Evolutionary conservation across 2,797 vertebrate genomes (phyloP), one percentile per base, ranked within the genome.

Genomic region (Phrynocephalus guinanensis): DNA sequence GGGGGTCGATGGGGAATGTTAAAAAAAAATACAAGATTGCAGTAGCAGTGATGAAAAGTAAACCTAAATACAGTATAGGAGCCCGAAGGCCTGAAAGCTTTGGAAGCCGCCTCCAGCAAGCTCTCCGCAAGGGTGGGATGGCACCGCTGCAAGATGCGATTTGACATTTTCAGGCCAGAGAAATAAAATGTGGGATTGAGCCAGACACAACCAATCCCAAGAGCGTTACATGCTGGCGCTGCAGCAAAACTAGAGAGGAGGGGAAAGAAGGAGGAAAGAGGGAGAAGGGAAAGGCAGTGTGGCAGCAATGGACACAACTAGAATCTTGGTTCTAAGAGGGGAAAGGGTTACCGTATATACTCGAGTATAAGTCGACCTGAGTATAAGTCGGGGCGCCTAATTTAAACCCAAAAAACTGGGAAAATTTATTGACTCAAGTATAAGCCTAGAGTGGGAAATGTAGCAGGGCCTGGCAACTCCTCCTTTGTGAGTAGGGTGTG

Each of bases 141-240:
- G 56, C 87, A 88, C 30, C 13, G 48, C 60, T 80, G 83, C 78
- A 9, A 83, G 87, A 89, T 38, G 83, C 33, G 80, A 78, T 26
- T n/a, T 92, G 92, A 93, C 89, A 67, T 92, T 89, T 91, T 91
- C 94, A 94, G 92, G 93, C 79, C 93, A 93, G 11, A 0, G 89
- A 86, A 90, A 71, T 80, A 63, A 84, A 88, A 87, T 18, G 82
- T 38, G 89, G 91, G 86, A 92, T 85, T 86, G 77, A 94, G 89
- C 84, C 88, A 87, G 88, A 83, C 52, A 84, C 28, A 71, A 72
- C 77, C 70, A 52, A 70, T 76, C 88, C 82, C 82, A 71, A 81
- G 76, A 80, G 82, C 44, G 11, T 67, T 79, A 50, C 75, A 60
- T 77, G 68, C 1, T 1, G 78, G 85, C 75, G 73, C 87, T 87